Evolutionary conservation across 2,888 invertebrate species (phyloP).

Genomic region (Tetanocera ferruginea): DNA sequence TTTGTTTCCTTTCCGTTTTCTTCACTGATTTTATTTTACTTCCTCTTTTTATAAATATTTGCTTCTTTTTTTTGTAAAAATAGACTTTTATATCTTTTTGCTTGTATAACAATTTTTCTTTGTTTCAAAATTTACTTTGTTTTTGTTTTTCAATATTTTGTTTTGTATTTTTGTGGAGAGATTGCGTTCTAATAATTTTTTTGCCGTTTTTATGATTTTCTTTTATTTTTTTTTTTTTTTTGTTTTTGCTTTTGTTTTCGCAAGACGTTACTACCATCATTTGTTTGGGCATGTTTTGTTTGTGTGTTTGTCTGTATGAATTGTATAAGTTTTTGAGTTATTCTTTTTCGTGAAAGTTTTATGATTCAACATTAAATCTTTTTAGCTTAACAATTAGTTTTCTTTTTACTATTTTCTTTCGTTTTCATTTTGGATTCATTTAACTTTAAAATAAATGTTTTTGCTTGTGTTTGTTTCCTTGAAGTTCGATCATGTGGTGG

Average conservation of each 20-base stretch:
- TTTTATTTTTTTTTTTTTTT: conserved; percentile 20
- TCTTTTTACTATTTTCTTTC: conserved; percentile 38
- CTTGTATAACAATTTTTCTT: conserved; percentile 54
- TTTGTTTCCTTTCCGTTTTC: conserved; percentile 31
- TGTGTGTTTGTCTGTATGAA: conserved; percentile 48
- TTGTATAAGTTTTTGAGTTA: conserved; percentile 46
- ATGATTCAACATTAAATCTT: conserved; percentile 47
- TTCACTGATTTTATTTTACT: conserved; percentile 42
- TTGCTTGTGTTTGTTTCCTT: conserved; percentile 19
- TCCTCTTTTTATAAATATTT: conserved; percentile 44
- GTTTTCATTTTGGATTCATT: conserved; percentile 40
- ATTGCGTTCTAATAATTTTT: conserved; percentile 59
- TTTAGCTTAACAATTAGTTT: conserved; percentile 51
- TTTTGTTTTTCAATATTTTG: conserved; percentile 36
- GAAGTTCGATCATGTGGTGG: conserved; percentile 14
- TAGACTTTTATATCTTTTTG: conserved; percentile 57
- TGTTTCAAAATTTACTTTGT: conserved; percentile 48
- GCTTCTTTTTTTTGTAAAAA: conserved; percentile 60
- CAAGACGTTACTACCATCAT: conserved; percentile 1
- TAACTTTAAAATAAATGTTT: conserved; percentile 26
- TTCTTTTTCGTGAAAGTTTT: conserved; percentile 44
- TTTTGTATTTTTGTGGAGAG: conserved; percentile 57
- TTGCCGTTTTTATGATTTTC: conserved; percentile 43
- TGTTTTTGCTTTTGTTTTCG: conserved; percentile 10
- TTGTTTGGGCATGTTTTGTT: conserved; percentile 31